Evolutionary conservation across 2,113 vertebrate species (phyloP), one percentile per base, ranked within the genome.

Genomic region (Notiomystis cincta): DNA sequence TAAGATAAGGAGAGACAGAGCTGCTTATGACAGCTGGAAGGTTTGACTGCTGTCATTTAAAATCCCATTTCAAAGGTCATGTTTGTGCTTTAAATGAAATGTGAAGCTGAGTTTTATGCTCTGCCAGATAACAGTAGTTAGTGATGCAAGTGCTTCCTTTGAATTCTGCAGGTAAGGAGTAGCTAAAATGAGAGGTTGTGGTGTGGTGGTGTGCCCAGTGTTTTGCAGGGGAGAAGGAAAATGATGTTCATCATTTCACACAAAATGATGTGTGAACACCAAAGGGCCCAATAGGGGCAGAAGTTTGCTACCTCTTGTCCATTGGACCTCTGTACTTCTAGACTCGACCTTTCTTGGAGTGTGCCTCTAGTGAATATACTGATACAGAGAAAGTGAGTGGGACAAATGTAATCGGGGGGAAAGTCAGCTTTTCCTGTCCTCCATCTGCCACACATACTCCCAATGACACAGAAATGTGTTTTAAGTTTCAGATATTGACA

Each of bases 181-280:
- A 40, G n/a, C 3, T 4, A 4, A n/a, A 47, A 4, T 5, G 8
- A 7, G 2, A 30, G 37, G 8, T 2, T 48, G 25, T 4, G 2
- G 11, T 44, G 37, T 44, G 27, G 17, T 19, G 11, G 20, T 76
- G 20, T 76, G 61, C 27, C 35, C 54, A 10, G 27, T 30, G 47
- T 57, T 82, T 69, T n/a, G 5, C 9, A 8, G 31, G 20, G 15
- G 2, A 28, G 19, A 38, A 69, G 45, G 35, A 42, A 38, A 53
- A 28, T 23, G 1, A 7, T 57, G 28, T 22, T 73, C 18, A 13
- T 54, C n/a, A n/a, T n/a, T n/a, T n/a, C n/a, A n/a, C n/a, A n/a
- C n/a, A n/a, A n/a, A 65, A 40, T 62, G 51, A 35, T 21, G 0
- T 23, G 33, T 33, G 50, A 78, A 47, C n/a, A 38, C 4, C 37